Conservation (phyloP, 2,113 vertebrate species). For the Amphiprion ocellaris region DNA sequence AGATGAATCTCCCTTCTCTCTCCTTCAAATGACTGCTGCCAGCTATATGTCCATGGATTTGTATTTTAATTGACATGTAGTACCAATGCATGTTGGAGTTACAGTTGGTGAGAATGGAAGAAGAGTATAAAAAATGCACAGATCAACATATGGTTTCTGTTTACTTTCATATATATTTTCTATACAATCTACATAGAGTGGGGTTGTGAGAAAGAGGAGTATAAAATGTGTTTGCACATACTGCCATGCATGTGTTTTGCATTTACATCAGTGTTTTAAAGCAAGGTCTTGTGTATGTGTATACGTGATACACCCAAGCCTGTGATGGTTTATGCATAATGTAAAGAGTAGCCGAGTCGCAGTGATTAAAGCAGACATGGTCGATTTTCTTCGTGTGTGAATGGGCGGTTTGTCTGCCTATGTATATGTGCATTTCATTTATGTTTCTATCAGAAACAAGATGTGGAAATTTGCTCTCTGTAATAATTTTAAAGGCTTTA, state of each 20-base stretch:
- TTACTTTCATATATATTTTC: neutral
- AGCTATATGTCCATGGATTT: neutral
- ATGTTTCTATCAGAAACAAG: neutral
- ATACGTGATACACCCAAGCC: neutral
- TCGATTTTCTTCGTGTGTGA: slow-evolving; percentile 23
- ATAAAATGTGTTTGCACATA: neutral
- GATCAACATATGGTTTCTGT: slow-evolving; percentile 8
- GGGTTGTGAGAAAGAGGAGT: neutral
- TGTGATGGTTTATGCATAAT: slow-evolving; percentile 21
- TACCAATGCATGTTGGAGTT: neutral
- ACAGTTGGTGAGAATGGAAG: neutral
- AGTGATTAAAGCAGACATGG: slow-evolving; percentile 29
- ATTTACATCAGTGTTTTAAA: slow-evolving; percentile 21
- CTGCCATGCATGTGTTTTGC: slow-evolving; percentile 1
- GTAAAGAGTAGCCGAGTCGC: slow-evolving; percentile 19
- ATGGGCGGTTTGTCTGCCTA: slow-evolving; percentile 20
- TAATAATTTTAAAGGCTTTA: slow-evolving; percentile 2
- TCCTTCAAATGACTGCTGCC: neutral
- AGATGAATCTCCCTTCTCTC: neutral
- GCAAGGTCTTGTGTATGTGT: neutral
- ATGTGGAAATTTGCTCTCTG: slow-evolving; percentile 16
- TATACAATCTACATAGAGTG: slow-evolving; percentile 1
- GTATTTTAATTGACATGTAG: slow-evolving; percentile 23
- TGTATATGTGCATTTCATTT: slow-evolving; percentile 8
- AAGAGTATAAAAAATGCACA: slow-evolving; percentile 21